These are phyloP conservation scores for Thomomys bottae DNA, from an alignment of 2,113 vertebrate species.

Conservation along the genomic window DNA sequence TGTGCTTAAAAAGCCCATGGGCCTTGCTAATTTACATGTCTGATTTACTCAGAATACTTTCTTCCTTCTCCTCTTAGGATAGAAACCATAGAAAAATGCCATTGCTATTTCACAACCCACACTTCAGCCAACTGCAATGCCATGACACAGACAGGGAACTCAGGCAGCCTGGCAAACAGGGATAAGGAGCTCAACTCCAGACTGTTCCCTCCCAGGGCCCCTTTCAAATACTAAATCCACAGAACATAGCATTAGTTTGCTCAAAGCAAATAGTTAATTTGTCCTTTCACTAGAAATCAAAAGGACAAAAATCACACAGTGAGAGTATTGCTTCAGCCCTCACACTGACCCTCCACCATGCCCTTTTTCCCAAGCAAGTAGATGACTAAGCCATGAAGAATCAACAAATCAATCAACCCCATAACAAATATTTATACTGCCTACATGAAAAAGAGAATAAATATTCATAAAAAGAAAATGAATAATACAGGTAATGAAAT, in stretches of 20 bases:
- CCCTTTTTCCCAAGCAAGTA: constrained; percentile 53
- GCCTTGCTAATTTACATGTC: constrained; percentile 77
- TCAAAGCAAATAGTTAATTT: constrained; percentile 78
- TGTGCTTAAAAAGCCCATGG: constrained; percentile 62
- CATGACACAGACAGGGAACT: background rate
- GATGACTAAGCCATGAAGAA: constrained; percentile 63
- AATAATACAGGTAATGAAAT: constrained; percentile 54
- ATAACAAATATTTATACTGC: constrained; percentile 77
- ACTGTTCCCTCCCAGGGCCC: constrained; percentile 61
- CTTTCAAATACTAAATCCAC: constrained; percentile 74
- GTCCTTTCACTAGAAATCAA: constrained; percentile 74
- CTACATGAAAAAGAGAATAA: background rate
- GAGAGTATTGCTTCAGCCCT: constrained; percentile 12
- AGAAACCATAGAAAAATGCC: constrained; percentile 73
- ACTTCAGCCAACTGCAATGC: constrained; percentile 51
- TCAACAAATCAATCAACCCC: constrained; percentile 61
- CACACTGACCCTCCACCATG: background rate
- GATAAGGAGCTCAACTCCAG: constrained; percentile 45
- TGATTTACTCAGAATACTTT: constrained; percentile 71
- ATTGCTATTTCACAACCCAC: constrained; percentile 65
- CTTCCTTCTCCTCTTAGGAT: constrained; percentile 71
- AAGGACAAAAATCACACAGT: constrained; percentile 64
- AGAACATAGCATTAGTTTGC: constrained; percentile 71
- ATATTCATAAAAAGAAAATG: constrained; percentile 56
- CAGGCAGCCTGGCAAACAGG: constrained; percentile 56